phyloP scores from a whole-genome alignment of 2,113 vertebrate species.

The Axis porcinus region DNA sequence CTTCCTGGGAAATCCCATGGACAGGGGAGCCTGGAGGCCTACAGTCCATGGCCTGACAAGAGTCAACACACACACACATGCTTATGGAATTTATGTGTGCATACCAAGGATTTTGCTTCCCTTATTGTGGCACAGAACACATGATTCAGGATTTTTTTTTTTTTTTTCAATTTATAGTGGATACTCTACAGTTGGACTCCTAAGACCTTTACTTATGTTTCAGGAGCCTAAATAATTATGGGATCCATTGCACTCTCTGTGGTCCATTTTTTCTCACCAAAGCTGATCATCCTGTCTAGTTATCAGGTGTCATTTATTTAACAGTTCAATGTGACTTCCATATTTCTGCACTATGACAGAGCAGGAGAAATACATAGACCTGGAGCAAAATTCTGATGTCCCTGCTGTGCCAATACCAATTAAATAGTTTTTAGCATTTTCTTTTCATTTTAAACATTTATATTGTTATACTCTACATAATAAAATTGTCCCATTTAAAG shows the following conservation, averaged over 20 bases:
- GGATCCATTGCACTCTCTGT: background rate
- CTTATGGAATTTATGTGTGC: background rate
- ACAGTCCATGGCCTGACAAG: background rate
- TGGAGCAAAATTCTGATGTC: background rate
- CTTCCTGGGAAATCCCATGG: background rate
- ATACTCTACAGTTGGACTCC: background rate
- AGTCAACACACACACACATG: background rate
- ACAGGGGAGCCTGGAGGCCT: background rate
- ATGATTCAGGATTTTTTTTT: background rate
- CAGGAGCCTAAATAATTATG: too few species aligned
- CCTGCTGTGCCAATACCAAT: background rate
- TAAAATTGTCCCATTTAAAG: background rate
- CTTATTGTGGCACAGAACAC: background rate
- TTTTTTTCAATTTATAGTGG: background rate
- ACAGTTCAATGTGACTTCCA: background rate
- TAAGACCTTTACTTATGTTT: background rate
- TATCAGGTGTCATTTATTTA: background rate
- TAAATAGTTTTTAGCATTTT: background rate
- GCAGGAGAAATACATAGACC: background rate
- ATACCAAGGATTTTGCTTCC: background rate
- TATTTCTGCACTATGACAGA: background rate
- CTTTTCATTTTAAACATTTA: background rate
- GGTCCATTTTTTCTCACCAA: background rate
- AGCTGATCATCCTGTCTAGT: background rate
- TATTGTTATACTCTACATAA: background rate